Base-by-base conservation (phyloP, 2,888 invertebrate species). In the Lacanobia wlatinum region DNA sequence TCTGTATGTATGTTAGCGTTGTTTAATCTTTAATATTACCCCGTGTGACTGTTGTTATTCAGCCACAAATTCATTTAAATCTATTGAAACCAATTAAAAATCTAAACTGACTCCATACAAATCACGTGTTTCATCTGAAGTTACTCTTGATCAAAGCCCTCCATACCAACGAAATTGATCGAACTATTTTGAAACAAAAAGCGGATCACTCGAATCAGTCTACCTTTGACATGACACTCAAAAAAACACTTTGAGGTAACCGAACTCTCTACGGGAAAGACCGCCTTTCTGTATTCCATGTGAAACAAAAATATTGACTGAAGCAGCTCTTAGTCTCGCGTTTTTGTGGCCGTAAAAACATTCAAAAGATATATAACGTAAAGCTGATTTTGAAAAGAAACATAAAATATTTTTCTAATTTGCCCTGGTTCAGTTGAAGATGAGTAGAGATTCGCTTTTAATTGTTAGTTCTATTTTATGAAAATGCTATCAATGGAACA, bases 201-300 rank as follows among this genome's bases (percentile, higher is more conserved):
- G 0, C 21, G 16, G 48, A 56, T 65, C 38, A 38, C 43, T 58
- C 8, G 23, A 77, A 77, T 70, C 71, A 23, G 14, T n/a, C 28
- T 58, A 34, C 66, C 71, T 70, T 78, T 66, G 65, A 70, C 63
- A 78, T 72, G 63, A n/a, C 55, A 78, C 66, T 62, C 21, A 61
- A 72, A 70, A 76, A 79, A 70, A 66, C 66, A 55, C 72, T 70
- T 70, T 82, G 59, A 70, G 38, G 62, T 82, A 70, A 65, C 58
- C 58, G 50, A 66, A 63, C 58, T 40, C 61, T 56, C 66, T 21
- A 66, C 53, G 28, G 28, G 18, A 18, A 10, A 21, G 52, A 52
- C 12, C 38, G 23, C 38, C 61, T 40, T 55, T 71, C 28, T 52
- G 38, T 43, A 65, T 64, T 80, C 34, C 12, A 38, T 48, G 34